These are phyloP conservation scores for Cephus pygmeus DNA, from an alignment of 2,888 invertebrate species.

Conservation along the genomic window DNA sequence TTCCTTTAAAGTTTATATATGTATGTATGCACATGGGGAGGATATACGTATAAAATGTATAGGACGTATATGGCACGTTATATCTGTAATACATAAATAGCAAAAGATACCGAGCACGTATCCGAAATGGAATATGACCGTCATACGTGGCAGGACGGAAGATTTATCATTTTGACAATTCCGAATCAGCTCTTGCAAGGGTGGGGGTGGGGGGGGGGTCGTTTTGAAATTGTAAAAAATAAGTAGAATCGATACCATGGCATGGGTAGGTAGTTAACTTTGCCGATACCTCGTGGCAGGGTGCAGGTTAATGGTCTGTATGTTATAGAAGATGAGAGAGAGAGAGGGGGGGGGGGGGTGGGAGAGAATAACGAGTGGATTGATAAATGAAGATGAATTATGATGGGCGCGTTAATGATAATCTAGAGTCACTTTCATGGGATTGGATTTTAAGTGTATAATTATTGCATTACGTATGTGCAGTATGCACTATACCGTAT, in stretches of 20 bases:
- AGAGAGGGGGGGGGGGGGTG: too few species aligned
- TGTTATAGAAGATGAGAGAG: neutral
- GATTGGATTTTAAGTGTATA: neutral
- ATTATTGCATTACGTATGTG: neutral
- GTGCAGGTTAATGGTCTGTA: neutral
- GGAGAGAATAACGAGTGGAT: neutral
- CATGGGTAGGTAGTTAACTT: neutral
- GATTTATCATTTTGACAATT: neutral
- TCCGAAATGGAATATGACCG: neutral
- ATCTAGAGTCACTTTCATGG: neutral
- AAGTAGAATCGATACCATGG: neutral
- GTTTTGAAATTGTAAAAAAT: neutral
- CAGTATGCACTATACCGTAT: too few species aligned
- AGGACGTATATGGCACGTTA: too few species aligned
- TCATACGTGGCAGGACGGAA: neutral
- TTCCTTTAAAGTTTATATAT: neutral
- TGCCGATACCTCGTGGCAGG: neutral
- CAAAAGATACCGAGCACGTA: neutral
- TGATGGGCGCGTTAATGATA: neutral
- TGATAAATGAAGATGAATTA: neutral
- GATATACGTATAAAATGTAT: too few species aligned
- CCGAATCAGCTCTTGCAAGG: neutral
- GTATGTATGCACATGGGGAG: too few species aligned
- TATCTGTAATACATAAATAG: neutral
- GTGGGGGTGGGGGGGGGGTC: neutral